A percentile compares a stretch with the other conserved stretches of the same genome.
phyloP scores from a whole-genome alignment of 1,140 invertebrate species.

The Danaus plexippus region DNA sequence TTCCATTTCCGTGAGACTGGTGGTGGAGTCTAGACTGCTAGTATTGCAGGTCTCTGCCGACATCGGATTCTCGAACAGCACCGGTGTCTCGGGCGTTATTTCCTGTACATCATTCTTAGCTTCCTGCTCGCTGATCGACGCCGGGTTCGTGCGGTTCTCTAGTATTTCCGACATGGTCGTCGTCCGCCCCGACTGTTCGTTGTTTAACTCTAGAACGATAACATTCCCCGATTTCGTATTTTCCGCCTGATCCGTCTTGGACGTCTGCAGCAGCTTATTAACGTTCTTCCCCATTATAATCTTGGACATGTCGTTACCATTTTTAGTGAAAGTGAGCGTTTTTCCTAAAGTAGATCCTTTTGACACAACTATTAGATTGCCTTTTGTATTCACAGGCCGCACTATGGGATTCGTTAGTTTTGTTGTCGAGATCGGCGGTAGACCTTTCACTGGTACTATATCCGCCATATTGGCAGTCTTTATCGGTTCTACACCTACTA shows the following conservation, averaged over 20 bases:
- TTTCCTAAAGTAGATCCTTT: conserved; percentile 62
- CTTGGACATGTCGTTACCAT: conserved; percentile 64
- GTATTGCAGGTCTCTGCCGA: conserved; percentile 55
- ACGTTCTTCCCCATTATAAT: conserved; percentile 70
- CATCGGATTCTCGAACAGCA: conserved; percentile 65
- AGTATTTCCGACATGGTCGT: conserved; percentile 64
- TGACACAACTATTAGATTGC: conserved; percentile 65
- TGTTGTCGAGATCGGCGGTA: conserved; percentile 42
- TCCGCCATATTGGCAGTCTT: conserved; percentile 64
- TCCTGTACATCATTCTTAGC: conserved; percentile 31
- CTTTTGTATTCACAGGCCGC: conserved; percentile 53
- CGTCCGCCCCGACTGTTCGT: conserved; percentile 55
- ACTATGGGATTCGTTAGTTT: conserved; percentile 62
- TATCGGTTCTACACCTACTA: conserved; percentile 55
- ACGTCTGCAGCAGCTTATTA: conserved; percentile 58
- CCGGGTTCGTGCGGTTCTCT: conserved; percentile 41
- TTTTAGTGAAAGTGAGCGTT: conserved; percentile 63
- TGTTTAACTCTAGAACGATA: conserved; percentile 65
- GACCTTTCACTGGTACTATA: conserved; percentile 58
- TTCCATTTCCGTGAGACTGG: conserved; percentile 53
- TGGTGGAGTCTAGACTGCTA: conserved; percentile 61
- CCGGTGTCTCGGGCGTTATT: conserved; percentile 73
- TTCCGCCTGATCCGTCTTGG: conserved; percentile 53
- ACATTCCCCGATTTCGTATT: conserved; percentile 54
- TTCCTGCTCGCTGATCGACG: conserved; percentile 29